These are phyloP conservation scores for Nilaparvata lugens DNA, from an alignment of 1,140 invertebrate species.

Conservation along the genomic window DNA sequence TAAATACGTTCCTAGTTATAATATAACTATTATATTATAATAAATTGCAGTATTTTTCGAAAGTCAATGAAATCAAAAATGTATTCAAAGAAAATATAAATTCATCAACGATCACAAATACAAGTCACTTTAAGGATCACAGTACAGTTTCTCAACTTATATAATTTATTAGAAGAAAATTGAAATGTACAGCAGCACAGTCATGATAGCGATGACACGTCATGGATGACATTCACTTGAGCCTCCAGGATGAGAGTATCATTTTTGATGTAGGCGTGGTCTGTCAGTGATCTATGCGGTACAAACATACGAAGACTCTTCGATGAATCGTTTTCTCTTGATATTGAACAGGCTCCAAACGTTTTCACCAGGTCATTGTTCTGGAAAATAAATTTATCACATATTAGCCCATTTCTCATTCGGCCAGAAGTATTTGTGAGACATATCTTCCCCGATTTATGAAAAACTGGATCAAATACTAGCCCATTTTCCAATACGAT, in stretches of 20 bases:
- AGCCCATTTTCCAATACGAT: not conserved
- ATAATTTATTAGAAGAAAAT: too few species aligned
- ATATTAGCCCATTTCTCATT: too few species aligned
- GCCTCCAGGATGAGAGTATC: not conserved
- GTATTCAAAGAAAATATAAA: too few species aligned
- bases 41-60: too few species aligned
- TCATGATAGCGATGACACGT: not conserved
- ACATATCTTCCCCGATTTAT: not conserved
- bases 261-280: not conserved
- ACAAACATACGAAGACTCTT: not conserved
- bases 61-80: too few species aligned
- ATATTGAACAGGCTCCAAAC: not conserved
- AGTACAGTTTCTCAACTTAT: too few species aligned
- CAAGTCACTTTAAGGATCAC: too few species aligned
- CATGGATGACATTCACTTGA: not conserved
- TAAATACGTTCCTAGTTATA: too few species aligned
- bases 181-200: too few species aligned
- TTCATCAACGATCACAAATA: too few species aligned
- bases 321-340: not conserved
- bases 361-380: not conserved
- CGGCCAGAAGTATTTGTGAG: too few species aligned
- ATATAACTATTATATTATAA: too few species aligned
- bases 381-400: not conserved
- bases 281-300: not conserved
- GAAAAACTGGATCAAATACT: not conserved